Evolutionary conservation across 1,140 invertebrate genomes (phyloP), one percentile per base, ranked within the genome.

Genomic region (Antheraea mylitta): DNA sequence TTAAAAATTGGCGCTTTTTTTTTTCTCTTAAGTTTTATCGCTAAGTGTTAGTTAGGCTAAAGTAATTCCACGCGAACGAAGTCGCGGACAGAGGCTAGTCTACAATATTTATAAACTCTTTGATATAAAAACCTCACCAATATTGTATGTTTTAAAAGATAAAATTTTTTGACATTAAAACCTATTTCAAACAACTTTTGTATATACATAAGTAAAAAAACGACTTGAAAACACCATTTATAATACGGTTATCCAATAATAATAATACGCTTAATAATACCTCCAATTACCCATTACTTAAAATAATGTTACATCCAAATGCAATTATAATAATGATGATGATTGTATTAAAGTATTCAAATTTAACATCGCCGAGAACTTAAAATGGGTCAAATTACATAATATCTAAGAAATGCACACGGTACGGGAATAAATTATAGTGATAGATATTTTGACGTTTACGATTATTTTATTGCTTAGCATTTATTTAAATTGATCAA

Each of bases 401-500:
- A 60, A 67, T 61, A 42, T 48, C 22, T 13, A 22, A 67, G 58
- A 61, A 67, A 67, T 37, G 18, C 10, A 45, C 10, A 45, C 7
- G 22, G 38, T 36, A 45, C 74, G 10, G 60, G 22, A 71, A 77
- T 74, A 78, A 74, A 79, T 79, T 76, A 70, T 45, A 70, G 67
- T 72, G 58, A 71, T 70, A 68, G 68, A 66, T 59, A 65, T n/a
- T 45, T 64, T 42, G 13, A 64, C 9, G 64, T 65, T 65, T 48
- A 62, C 37, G 67, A 68, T 69, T 66, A 70, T 73, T 73, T 45
- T 68, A 70, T 71, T 71, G 67, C 36, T 61, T 48, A 30, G 58
- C 60, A 64, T 80, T 81, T 77, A 83, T 80, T 83, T 68, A 79
- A 87, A 87, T 81, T 78, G 79, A 76, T 76, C 75, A 73, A 77